These are phyloP conservation scores for Castor canadensis DNA, from an alignment of 2,113 vertebrate genomes.

Conservation along the genomic window DNA sequence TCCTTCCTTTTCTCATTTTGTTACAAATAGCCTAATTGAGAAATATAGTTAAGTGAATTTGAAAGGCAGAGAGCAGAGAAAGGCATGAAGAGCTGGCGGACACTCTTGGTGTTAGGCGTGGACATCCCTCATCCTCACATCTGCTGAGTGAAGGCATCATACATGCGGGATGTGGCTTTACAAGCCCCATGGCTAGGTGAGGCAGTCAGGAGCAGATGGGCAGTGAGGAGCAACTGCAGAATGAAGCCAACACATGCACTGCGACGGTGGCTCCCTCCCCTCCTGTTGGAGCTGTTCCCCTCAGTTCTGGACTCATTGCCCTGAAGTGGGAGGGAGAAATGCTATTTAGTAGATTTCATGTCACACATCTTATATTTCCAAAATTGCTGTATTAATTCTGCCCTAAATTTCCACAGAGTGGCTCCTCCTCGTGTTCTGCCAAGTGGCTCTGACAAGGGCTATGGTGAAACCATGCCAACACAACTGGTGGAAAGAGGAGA, in stretches of 20 bases:
- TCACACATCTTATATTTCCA: slow-evolving; percentile 8
- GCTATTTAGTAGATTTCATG: slow-evolving; percentile 9
- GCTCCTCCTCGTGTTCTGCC: neutral
- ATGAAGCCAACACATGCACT: neutral
- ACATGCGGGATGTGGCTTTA: neutral
- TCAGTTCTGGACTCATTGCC: slow-evolving; percentile 40
- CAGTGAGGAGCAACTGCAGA: slow-evolving; percentile 23
- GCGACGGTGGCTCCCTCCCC: slow-evolving; percentile 24
- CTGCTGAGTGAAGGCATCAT: slow-evolving; percentile 56
- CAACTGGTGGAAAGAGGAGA: neutral
- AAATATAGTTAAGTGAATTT: neutral
- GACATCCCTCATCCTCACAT: slow-evolving; percentile 11
- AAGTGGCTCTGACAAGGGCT: neutral
- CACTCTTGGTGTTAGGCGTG: neutral
- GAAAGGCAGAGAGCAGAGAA: slow-evolving; percentile 18
- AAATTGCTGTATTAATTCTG: neutral
- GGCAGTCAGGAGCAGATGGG: slow-evolving; percentile 56
- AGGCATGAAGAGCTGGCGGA: neutral
- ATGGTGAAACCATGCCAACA: neutral
- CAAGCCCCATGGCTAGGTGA: slow-evolving; percentile 54
- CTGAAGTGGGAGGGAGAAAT: neutral
- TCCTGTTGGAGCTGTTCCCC: slow-evolving; percentile 28
- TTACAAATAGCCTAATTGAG: slow-evolving; percentile 2
- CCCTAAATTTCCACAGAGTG: neutral
- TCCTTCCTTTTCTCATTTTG: neutral